phyloP scores from a whole-genome alignment of 2,113 vertebrate genomes.

The Mesocricetus auratus region DNA sequence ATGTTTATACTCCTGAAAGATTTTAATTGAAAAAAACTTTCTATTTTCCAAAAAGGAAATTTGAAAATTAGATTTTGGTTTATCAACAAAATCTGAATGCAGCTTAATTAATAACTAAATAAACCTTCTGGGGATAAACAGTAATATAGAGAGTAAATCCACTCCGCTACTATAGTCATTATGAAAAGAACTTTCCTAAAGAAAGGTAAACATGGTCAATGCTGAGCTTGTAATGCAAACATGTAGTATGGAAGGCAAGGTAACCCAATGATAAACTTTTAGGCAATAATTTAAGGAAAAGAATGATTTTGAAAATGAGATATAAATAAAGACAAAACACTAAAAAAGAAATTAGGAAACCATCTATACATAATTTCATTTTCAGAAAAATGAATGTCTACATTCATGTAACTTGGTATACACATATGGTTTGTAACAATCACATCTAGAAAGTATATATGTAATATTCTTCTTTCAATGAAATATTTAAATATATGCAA shows the following conservation, averaged over 20 bases:
- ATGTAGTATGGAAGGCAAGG: neutral
- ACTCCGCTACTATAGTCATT: neutral
- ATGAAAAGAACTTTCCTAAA: neutral
- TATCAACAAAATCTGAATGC: constrained; percentile 16
- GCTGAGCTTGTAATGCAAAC: neutral
- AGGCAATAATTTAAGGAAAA: neutral
- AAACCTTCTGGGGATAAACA: neutral
- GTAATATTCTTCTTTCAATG: neutral
- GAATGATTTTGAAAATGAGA: neutral
- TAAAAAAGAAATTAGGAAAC: neutral
- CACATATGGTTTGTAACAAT: neutral
- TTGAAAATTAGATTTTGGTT: neutral
- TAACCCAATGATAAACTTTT: neutral
- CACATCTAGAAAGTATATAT: neutral
- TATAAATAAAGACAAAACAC: neutral
- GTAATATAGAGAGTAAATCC: neutral
- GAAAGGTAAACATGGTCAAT: neutral
- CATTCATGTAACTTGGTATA: neutral
- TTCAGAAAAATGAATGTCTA: neutral
- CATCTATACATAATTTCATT: neutral
- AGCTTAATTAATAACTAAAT: neutral
- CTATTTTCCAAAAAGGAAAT: neutral
- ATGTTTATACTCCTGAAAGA: neutral
- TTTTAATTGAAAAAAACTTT: neutral
- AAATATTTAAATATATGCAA: neutral